A percentile compares a stretch with the other conserved stretches of the same genome.
phyloP scores from a whole-genome alignment of 2,113 vertebrate species.

The Podarcis cretensis region DNA sequence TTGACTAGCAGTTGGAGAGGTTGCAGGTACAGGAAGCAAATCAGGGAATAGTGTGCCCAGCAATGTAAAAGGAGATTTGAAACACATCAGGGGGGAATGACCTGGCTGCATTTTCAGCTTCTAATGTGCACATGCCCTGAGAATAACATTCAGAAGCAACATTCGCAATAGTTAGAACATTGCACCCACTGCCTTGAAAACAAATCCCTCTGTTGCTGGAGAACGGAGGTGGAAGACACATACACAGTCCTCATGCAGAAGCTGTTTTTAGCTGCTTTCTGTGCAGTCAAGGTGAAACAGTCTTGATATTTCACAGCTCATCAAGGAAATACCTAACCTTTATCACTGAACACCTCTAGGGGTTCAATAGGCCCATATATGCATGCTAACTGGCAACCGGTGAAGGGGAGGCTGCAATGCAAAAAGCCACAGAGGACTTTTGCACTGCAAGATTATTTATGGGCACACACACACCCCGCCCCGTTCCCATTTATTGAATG shows the following conservation, averaged over 20 bases:
- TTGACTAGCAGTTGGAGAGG: too few species aligned
- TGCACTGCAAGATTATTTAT: background rate
- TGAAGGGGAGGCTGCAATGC: background rate
- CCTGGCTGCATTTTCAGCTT: too few species aligned
- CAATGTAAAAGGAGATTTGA: too few species aligned
- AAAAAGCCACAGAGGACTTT: background rate
- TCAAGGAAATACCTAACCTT: slow-evolving; percentile 49
- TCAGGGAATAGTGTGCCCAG: too few species aligned
- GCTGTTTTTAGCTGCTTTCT: slow-evolving; percentile 51
- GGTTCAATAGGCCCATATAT: background rate
- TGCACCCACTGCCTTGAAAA: background rate
- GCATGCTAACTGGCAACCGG: background rate
- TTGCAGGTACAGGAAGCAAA: too few species aligned
- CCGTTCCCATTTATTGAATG: background rate
- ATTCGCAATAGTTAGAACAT: too few species aligned
- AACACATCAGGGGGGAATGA: too few species aligned
- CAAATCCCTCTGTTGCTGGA: background rate
- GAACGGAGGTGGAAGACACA: slow-evolving; percentile 40
- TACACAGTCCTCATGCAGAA: slow-evolving; percentile 35
- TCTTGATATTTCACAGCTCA: slow-evolving; percentile 56
- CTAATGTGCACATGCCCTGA: too few species aligned
- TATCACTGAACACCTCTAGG: slow-evolving; percentile 4
- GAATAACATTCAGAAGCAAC: too few species aligned
- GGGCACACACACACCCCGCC: background rate
- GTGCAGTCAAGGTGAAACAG: slow-evolving; percentile 61